phyloP scores from a whole-genome alignment of 2,888 invertebrate genomes.

The Metellina segmentata region DNA sequence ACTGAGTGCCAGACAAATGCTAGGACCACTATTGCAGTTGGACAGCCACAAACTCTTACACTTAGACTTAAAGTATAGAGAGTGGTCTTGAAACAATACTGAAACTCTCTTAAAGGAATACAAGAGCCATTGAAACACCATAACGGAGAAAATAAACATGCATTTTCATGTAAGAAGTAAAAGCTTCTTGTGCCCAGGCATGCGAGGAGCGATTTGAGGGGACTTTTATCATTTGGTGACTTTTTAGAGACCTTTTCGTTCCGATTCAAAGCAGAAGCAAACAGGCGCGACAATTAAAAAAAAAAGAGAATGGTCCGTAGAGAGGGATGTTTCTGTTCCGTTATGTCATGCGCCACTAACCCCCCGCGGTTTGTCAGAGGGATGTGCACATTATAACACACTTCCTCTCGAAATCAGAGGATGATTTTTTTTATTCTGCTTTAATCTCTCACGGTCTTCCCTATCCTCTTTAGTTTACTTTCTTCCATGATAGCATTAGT shows the following conservation, averaged over 20 bases:
- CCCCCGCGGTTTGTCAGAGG: conserved; percentile 20
- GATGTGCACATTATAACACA: conserved; percentile 9
- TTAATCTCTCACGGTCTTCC: not conserved
- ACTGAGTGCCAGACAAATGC: too few species aligned
- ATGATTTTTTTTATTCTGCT: conserved; percentile 22
- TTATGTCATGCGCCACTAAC: conserved; percentile 47
- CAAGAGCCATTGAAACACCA: too few species aligned
- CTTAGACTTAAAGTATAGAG: too few species aligned
- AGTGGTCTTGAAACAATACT: too few species aligned
- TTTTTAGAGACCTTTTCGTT: conserved; percentile 25
- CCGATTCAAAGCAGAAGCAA: conserved; percentile 26
- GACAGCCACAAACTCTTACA: too few species aligned
- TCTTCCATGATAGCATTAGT: too few species aligned
- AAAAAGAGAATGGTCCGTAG: conserved; percentile 3
- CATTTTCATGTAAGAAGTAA: not conserved
- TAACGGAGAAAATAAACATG: too few species aligned
- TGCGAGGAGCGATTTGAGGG: not conserved
- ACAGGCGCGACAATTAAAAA: conserved; percentile 54
- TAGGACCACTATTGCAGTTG: too few species aligned
- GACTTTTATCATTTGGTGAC: conserved; percentile 14
- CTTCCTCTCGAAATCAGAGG: conserved; percentile 33
- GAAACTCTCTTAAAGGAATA: too few species aligned
- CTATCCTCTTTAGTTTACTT: not conserved
- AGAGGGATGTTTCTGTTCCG: conserved; percentile 47
- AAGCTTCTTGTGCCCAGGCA: conserved; percentile 2